Conservation (phyloP, 2,797 vertebrate species). For the Florisuga fusca region DNA sequence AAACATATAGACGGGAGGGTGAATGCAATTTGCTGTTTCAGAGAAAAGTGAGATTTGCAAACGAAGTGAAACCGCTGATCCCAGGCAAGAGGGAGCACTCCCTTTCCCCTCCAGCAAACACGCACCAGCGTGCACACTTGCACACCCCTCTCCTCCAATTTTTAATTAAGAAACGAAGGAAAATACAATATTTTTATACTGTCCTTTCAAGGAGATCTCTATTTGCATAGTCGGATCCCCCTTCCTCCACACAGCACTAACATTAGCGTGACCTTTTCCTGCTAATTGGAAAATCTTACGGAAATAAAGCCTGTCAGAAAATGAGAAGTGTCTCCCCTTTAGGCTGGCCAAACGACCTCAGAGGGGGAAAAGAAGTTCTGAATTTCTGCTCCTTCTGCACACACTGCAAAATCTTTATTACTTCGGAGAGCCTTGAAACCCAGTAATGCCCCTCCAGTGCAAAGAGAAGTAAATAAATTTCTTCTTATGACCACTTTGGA, state of each 20-base stretch:
- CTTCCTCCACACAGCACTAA: constrained; percentile 79
- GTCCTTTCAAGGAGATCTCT: constrained; percentile 82
- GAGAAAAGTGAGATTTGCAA: constrained; percentile 8
- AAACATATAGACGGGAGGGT: not conserved
- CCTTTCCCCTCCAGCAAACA: not conserved
- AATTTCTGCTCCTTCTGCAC: constrained; percentile 87
- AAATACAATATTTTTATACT: constrained; percentile 65
- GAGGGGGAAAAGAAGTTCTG: constrained; percentile 87
- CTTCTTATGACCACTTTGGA: constrained; percentile 90
- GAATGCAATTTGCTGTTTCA: constrained; percentile 1
- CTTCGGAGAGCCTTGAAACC: constrained; percentile 86
- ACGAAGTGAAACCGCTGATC: not conserved
- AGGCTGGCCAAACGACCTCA: constrained; percentile 88
- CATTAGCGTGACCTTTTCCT: constrained; percentile 83
- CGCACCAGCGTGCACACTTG: not conserved
- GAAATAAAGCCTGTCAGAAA: constrained; percentile 89
- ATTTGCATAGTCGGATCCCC: constrained; percentile 82
- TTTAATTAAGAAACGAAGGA: constrained; percentile 52
- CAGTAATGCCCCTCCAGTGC: constrained; percentile 87
- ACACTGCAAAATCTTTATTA: constrained; percentile 91
- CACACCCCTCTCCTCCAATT: not conserved
- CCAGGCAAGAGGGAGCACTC: not conserved
- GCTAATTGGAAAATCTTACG: constrained; percentile 88
- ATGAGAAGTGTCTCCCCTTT: constrained; percentile 86
- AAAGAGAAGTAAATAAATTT: constrained; percentile 90